A percentile compares a stretch with the other conserved stretches of the same genome.
phyloP scores from a whole-genome alignment of 2,888 invertebrate genomes.

The Drosophila villosipedis region DNA sequence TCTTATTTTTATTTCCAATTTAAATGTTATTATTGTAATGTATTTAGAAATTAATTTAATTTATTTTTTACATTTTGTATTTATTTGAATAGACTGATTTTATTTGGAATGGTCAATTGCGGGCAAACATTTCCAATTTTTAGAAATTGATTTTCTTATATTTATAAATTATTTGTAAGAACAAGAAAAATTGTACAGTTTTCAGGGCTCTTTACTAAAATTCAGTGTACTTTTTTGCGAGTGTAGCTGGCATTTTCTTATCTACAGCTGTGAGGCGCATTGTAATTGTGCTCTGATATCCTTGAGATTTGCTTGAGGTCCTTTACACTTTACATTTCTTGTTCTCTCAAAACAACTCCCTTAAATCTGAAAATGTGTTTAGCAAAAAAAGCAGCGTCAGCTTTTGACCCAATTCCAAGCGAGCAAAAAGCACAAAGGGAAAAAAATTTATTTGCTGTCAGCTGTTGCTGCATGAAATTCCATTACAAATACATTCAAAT shows the following conservation, averaged over 20 bases:
- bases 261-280: slow-evolving; percentile 9
- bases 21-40: no score
- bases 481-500: slow-evolving; percentile 51
- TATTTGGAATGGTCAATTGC: neutral
- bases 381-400: slow-evolving; percentile 39
- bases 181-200: neutral
- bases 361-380: slow-evolving; percentile 53
- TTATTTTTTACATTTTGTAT: no score
- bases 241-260: slow-evolving; percentile 6
- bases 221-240: neutral
- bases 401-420: slow-evolving; percentile 65
- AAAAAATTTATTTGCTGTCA: slow-evolving; percentile 27
- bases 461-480: slow-evolving; percentile 59
- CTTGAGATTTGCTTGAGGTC: slow-evolving; percentile 51
- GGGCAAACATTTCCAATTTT: neutral
- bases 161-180: neutral
- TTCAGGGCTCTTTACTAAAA: neutral
- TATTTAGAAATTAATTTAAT: no score
- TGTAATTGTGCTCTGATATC: slow-evolving; percentile 39
- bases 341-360: slow-evolving; percentile 51
- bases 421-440: slow-evolving; percentile 10
- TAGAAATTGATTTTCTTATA: no score
- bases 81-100: no score
- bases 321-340: slow-evolving; percentile 1
- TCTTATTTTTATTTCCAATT: no score